Conservation (phyloP, 1,140 invertebrate species). For the Apocrypta bakeri region DNA sequence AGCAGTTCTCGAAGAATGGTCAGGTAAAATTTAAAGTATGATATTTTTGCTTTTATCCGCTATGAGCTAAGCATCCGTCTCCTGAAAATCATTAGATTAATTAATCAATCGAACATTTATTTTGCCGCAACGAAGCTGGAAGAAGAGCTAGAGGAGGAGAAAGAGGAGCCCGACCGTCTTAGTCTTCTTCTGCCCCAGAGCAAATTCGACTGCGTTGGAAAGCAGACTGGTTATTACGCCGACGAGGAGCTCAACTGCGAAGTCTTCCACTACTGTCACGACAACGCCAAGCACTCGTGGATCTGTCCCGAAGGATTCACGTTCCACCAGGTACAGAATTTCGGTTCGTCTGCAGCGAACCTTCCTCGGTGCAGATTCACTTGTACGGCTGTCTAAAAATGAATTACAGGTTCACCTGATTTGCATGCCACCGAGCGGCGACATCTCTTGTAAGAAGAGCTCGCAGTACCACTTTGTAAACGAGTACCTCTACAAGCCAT, state of each 20-base stretch:
- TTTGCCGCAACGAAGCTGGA: slow-evolving; percentile 59
- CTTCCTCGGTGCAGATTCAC: background rate
- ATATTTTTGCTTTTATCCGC: background rate
- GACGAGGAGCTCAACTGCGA: slow-evolving; percentile 92
- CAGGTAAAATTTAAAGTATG: slow-evolving; percentile 47
- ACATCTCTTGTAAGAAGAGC: slow-evolving; percentile 92
- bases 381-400: background rate
- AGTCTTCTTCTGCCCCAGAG: slow-evolving; percentile 86
- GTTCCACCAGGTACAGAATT: slow-evolving; percentile 85
- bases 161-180: slow-evolving; percentile 89
- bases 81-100: too few relatives aligned
- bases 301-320: slow-evolving; percentile 93
- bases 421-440: slow-evolving; percentile 91
- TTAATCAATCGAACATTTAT: background rate
- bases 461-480: slow-evolving; percentile 94
- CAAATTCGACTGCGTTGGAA: slow-evolving; percentile 86
- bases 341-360: too few relatives aligned
- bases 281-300: slow-evolving; percentile 92
- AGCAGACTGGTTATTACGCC: slow-evolving; percentile 93
- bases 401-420: slow-evolving; percentile 86
- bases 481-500: slow-evolving; percentile 92
- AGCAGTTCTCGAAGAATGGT: slow-evolving; percentile 51
- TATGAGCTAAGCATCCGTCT: too few relatives aligned
- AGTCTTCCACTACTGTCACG: slow-evolving; percentile 96
- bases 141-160: slow-evolving; percentile 83